A percentile compares a stretch with the other conserved stretches of the same genome.
phyloP scores from a whole-genome alignment of 2,113 vertebrate species.

The Hystrix cristata region DNA sequence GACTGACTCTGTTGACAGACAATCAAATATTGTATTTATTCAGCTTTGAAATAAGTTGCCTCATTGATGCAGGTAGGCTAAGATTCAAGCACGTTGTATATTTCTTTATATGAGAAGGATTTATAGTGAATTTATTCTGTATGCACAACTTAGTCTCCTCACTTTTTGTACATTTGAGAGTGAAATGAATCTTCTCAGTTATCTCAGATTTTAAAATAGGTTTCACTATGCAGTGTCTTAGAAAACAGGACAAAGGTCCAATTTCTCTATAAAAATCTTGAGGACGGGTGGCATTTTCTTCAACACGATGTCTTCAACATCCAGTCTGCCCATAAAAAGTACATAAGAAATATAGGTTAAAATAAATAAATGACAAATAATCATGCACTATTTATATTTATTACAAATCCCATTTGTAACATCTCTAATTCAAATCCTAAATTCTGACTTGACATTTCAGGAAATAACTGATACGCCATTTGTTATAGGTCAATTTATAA shows the following conservation, averaged over 20 bases:
- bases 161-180: background rate
- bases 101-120: background rate
- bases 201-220: background rate
- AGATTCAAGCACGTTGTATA: background rate
- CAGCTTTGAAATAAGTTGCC: background rate
- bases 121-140: background rate
- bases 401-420: background rate
- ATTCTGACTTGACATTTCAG: background rate
- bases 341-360: background rate
- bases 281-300: background rate
- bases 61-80: background rate
- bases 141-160: background rate
- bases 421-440: background rate
- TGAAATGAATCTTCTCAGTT: background rate
- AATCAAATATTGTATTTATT: constrained; percentile 21
- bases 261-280: background rate
- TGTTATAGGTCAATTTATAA: background rate
- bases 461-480: background rate
- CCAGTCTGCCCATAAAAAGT: background rate
- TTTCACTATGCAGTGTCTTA: background rate
- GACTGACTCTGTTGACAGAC: constrained; percentile 2
- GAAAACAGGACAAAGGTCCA: background rate
- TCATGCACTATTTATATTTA: background rate
- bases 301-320: background rate
- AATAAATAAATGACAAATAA: background rate